phyloP scores from a whole-genome alignment of 2,797 vertebrate genomes.

The Coreius guichenoti region DNA sequence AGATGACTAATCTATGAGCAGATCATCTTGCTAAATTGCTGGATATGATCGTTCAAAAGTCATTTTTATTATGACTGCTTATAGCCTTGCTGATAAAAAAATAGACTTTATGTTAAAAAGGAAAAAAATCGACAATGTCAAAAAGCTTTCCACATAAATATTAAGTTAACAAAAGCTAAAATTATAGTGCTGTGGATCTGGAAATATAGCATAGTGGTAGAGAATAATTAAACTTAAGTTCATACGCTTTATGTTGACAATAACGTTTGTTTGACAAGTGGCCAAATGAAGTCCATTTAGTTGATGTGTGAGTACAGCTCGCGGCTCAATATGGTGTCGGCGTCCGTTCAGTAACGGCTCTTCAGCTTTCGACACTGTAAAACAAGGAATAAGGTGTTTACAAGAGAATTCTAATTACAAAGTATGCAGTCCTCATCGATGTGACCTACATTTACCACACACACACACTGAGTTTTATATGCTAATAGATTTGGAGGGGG shows the following conservation, averaged over 20 bases:
- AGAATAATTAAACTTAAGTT: neutral
- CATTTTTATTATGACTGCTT: neutral
- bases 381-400: constrained; percentile 73
- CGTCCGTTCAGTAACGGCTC: constrained; percentile 78
- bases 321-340: constrained; percentile 69
- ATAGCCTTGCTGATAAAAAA: neutral
- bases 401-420: constrained; percentile 70
- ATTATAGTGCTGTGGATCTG: neutral
- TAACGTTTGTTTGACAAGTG: constrained; percentile 5
- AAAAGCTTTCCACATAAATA: neutral
- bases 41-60: neutral
- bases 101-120: neutral
- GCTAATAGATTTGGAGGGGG: constrained; percentile 77
- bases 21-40: neutral
- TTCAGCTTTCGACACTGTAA: constrained; percentile 61
- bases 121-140: neutral
- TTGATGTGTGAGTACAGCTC: constrained; percentile 12
- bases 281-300: neutral
- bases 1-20: neutral
- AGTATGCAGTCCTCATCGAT: constrained; percentile 74
- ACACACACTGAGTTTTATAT: constrained; percentile 80
- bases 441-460: constrained; percentile 82
- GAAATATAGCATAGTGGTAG: neutral
- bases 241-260: neutral
- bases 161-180: neutral